Percentiles rank a stretch among this genome's conserved stretches.
Conservation (phyloP, 2,888 invertebrate species). For the Drosophila antonietae region DNA sequence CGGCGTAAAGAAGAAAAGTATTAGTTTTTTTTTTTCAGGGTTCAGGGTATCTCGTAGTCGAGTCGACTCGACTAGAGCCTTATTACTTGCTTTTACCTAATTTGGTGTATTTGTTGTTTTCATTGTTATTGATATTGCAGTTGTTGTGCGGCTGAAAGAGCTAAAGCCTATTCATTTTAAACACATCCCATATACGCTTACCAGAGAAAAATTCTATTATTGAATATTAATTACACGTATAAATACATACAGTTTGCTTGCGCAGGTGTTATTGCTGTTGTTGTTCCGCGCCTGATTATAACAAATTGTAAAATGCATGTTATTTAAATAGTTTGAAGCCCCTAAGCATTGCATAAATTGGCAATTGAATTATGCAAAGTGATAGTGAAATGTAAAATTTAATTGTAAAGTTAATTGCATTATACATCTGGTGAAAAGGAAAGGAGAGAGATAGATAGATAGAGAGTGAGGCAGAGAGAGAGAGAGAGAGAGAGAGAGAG, state of each 20-base stretch:
- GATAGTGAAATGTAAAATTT: slow-evolving; percentile 35
- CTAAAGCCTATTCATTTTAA: slow-evolving; percentile 48
- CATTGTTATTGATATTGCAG: slow-evolving; percentile 3
- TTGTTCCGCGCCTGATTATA: slow-evolving; percentile 28
- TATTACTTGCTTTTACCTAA: not conserved
- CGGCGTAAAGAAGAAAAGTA: no score
- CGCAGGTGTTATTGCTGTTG: slow-evolving; percentile 24
- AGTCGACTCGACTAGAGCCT: no score
- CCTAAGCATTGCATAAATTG: slow-evolving; percentile 38
- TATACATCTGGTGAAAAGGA: not conserved
- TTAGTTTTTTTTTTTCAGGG: no score
- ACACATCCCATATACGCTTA: slow-evolving; percentile 39
- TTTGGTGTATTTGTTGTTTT: slow-evolving; percentile 5
- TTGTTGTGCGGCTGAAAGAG: slow-evolving; percentile 27
- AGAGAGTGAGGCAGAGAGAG: not conserved
- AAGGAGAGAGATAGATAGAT: not conserved
- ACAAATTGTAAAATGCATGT: slow-evolving; percentile 53
- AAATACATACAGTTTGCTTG: not conserved
- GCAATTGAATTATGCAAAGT: slow-evolving; percentile 39
- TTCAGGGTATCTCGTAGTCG: no score
- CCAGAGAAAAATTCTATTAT: slow-evolving; percentile 26
- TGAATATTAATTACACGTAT: slow-evolving; percentile 29
- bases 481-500: not conserved
- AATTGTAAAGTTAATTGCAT: slow-evolving; percentile 54
- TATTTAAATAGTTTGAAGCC: slow-evolving; percentile 46